Conservation (phyloP, 2,797 vertebrate species). For the Pipistrellus pipistrellus region DNA sequence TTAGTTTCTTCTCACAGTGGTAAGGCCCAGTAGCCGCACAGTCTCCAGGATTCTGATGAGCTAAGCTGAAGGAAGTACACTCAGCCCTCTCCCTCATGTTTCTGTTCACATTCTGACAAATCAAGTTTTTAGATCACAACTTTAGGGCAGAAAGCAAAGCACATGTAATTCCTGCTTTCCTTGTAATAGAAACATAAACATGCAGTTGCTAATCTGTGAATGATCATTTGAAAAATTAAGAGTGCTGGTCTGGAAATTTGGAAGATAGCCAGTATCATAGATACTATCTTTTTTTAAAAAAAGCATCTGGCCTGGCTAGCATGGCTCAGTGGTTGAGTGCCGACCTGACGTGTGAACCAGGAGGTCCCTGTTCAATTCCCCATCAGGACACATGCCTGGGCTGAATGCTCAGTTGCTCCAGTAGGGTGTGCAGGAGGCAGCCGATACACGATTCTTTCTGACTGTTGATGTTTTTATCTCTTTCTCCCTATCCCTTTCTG, state of each 20-base stretch:
- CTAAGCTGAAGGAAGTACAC: background rate
- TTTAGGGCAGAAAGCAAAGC: constrained; percentile 15
- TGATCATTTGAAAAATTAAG: constrained; percentile 47
- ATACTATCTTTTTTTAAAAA: background rate
- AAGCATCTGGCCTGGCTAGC: background rate
- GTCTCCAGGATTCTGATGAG: constrained; percentile 33
- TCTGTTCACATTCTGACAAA: background rate
- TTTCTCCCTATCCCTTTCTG: no score
- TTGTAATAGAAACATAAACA: background rate
- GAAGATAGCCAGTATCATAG: background rate
- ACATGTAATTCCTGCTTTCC: background rate
- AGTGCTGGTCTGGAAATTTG: background rate
- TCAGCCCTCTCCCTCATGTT: background rate
- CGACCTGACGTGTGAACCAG: no score
- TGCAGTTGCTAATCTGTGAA: background rate
- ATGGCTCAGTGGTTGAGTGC: no score
- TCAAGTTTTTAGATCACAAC: background rate
- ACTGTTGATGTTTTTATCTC: no score
- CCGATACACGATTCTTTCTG: no score
- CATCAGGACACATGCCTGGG: no score
- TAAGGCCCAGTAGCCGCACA: constrained; percentile 22
- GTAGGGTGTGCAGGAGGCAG: no score
- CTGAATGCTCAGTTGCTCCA: no score
- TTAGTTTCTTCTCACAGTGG: background rate
- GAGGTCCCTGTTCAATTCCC: no score